Conservation (phyloP, 1,140 invertebrate species). For the Sarcophaga bullata region DNA sequence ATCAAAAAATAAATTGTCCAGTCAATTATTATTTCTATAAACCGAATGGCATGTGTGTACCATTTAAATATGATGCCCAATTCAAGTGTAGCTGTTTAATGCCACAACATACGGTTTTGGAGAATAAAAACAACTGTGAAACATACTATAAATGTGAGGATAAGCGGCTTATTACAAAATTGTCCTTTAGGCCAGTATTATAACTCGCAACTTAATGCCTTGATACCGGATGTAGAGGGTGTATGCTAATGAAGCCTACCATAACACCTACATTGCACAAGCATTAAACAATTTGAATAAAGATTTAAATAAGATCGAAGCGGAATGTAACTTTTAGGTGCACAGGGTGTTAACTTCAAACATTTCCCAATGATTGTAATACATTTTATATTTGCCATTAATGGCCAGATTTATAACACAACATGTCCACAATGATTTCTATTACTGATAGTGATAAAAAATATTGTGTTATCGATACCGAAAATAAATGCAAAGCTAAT, state of each 20-base stretch:
- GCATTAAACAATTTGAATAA: neutral
- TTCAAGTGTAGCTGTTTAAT: conserved; percentile 56
- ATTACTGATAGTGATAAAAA: conserved; percentile 48
- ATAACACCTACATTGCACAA: conserved; percentile 20
- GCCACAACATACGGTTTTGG: conserved; percentile 49
- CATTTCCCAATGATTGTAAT: conserved; percentile 46
- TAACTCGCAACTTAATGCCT: conserved; percentile 41
- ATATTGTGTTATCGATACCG: conserved; percentile 47
- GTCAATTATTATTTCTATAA: conserved; percentile 31
- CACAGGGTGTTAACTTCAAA: neutral
- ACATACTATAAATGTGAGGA: conserved; percentile 51
- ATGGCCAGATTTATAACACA: conserved; percentile 44
- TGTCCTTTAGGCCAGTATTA: conserved; percentile 51
- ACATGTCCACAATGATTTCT: conserved; percentile 50
- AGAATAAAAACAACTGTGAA: conserved; percentile 51
- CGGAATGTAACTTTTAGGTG: neutral
- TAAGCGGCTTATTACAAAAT: conserved; percentile 47
- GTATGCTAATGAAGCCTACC: conserved; percentile 49
- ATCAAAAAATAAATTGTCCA: conserved; percentile 18
- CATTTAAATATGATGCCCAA: conserved; percentile 45
- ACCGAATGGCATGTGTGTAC: conserved; percentile 46
- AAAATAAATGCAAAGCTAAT: conserved; percentile 43
- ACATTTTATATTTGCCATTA: conserved; percentile 48
- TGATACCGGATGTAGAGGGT: conserved; percentile 49
- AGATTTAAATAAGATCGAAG: neutral